Evolutionary conservation across 2,888 invertebrate genomes (phyloP).

Genomic region (Acronicta leporina): DNA sequence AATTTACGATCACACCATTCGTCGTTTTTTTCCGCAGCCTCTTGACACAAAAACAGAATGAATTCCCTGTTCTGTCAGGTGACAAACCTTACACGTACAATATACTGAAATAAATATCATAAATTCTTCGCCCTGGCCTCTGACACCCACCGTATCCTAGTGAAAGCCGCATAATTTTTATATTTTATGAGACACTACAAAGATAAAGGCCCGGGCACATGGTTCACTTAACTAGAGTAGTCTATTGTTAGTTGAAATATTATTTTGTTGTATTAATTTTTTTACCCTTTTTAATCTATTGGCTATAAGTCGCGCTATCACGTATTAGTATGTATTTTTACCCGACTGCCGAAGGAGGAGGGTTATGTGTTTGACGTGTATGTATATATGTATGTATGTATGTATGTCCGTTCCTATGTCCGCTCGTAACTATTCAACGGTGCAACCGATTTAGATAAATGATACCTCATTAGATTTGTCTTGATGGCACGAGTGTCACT

Average conservation of each 20-base stretch:
- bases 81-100: conserved; percentile 7
- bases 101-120: conserved; percentile 36
- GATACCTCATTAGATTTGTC: too few species aligned
- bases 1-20: too few species aligned
- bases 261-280: conserved; percentile 6
- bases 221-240: neutral
- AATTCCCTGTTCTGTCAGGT: neutral
- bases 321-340: too few species aligned
- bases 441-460: too few species aligned
- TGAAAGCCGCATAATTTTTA: conserved; percentile 49
- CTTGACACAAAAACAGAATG: conserved; percentile 1
- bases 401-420: too few species aligned
- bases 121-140: conserved; percentile 21
- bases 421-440: too few species aligned
- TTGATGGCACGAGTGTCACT: too few species aligned
- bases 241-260: neutral
- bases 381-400: too few species aligned
- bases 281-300: too few species aligned
- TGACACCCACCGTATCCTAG: conserved; percentile 36
- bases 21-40: neutral
- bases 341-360: too few species aligned
- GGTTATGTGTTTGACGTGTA: too few species aligned
- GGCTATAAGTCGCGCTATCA: too few species aligned
- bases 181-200: conserved; percentile 48
- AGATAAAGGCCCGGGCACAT: conserved; percentile 19